These are phyloP conservation scores for Pogoniulus pusillus DNA, from an alignment of 2,797 vertebrate species.

Conservation along the genomic window DNA sequence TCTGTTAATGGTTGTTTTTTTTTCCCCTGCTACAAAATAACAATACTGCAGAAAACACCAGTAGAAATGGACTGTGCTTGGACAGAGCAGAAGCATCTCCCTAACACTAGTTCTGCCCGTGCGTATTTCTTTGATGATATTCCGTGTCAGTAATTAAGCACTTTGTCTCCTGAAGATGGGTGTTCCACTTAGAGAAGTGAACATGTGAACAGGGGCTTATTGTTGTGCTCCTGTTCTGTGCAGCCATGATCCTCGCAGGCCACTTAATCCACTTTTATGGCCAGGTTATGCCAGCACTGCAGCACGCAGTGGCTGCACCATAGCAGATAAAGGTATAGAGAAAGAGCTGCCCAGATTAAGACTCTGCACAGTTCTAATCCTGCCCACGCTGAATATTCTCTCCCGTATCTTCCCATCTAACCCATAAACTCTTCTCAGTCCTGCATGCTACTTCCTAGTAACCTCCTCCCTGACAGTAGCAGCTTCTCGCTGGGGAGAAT, in stretches of 20 bases:
- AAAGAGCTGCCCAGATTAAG: slow-evolving; percentile 61
- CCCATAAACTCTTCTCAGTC: slow-evolving; percentile 14
- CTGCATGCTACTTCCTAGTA: neutral
- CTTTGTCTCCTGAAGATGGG: neutral
- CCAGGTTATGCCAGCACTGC: slow-evolving; percentile 63
- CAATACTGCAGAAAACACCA: neutral
- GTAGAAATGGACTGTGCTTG: neutral
- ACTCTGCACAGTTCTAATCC: slow-evolving; percentile 55
- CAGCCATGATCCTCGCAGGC: slow-evolving; percentile 40
- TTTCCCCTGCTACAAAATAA: neutral
- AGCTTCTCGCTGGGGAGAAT: slow-evolving; percentile 4
- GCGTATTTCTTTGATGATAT: neutral
- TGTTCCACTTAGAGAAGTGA: neutral
- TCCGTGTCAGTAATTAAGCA: slow-evolving; percentile 25
- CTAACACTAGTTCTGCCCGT: neutral
- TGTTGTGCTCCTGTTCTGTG: slow-evolving; percentile 21
- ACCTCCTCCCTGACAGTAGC: neutral
- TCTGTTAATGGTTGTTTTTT: slow-evolving; percentile 10
- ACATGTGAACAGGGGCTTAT: slow-evolving; percentile 52
- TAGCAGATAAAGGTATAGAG: slow-evolving; percentile 61
- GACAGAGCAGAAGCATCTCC: neutral
- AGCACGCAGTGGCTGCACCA: slow-evolving; percentile 39
- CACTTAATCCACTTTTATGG: slow-evolving; percentile 71
- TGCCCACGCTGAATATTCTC: slow-evolving; percentile 38
- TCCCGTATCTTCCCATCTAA: neutral